Percentiles rank a stretch among this genome's conserved stretches.
Evolutionary conservation across 2,888 invertebrate species (phyloP).

Genomic region (Amphipyra berbera): DNA sequence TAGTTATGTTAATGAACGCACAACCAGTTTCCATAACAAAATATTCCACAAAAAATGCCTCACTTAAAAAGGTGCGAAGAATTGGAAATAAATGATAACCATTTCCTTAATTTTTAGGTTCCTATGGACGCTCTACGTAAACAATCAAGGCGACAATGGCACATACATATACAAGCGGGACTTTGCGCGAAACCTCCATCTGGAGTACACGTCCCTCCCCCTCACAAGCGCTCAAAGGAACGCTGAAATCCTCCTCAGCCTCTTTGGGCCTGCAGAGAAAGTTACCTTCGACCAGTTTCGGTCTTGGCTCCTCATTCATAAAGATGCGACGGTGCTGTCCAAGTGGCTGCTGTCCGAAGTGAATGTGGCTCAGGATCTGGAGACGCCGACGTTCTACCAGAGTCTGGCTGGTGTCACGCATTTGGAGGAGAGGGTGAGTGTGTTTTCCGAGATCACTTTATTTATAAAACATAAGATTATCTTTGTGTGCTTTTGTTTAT

Average conservation of each 20-base stretch:
- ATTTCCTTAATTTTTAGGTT: slow-evolving; percentile 87
- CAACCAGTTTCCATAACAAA: too few relatives aligned
- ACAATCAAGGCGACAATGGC: slow-evolving; percentile 92
- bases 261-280: slow-evolving; percentile 83
- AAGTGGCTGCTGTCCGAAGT: slow-evolving; percentile 95
- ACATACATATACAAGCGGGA: slow-evolving; percentile 93
- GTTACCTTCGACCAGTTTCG: slow-evolving; percentile 94
- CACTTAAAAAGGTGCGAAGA: too few relatives aligned
- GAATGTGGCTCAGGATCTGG: slow-evolving; percentile 94
- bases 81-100: background rate
- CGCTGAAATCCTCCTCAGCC: slow-evolving; percentile 79
- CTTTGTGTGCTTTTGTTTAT: too few relatives aligned
- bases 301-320: slow-evolving; percentile 94
- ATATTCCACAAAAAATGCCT: too few relatives aligned
- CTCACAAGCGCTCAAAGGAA: slow-evolving; percentile 73
- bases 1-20: too few relatives aligned
- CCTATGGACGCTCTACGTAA: slow-evolving; percentile 95
- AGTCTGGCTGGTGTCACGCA: slow-evolving; percentile 98
- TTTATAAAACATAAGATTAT: too few relatives aligned
- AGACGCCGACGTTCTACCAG: slow-evolving; percentile 97
- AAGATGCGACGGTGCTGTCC: slow-evolving; percentile 94
- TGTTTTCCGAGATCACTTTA: too few relatives aligned
- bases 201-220: slow-evolving; percentile 87
- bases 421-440: slow-evolving; percentile 92
- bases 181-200: slow-evolving; percentile 91